These are phyloP conservation scores for Poecilia picta DNA, from an alignment of 2,797 vertebrate species.

Conservation along the genomic window DNA sequence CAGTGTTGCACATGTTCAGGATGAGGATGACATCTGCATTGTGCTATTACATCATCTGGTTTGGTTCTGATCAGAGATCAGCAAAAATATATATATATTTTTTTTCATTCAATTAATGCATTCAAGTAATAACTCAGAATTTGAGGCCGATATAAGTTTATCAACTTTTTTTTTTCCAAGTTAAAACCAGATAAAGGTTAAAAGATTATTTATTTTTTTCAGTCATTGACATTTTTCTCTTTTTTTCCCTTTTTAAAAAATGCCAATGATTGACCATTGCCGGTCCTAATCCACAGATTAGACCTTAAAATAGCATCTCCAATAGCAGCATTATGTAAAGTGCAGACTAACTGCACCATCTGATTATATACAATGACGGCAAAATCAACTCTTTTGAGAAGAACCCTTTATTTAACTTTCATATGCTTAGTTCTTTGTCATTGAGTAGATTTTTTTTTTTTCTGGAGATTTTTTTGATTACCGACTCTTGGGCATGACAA, in stretches of 20 bases:
- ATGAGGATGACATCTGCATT: constrained; percentile 6
- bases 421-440: neutral
- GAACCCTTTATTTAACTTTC: neutral
- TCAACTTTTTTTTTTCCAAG: neutral
- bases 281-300: neutral
- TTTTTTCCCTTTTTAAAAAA: neutral
- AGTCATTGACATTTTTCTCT: neutral
- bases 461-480: constrained; percentile 42
- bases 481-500: constrained; percentile 29
- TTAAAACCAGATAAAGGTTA: neutral
- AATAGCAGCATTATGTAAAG: neutral
- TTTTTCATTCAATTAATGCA: neutral
- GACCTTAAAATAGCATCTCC: neutral
- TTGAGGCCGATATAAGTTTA: neutral
- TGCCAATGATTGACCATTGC: no score
- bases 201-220: neutral
- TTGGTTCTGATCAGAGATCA: neutral
- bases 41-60: neutral
- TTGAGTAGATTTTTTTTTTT: neutral
- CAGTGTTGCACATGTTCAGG: constrained; percentile 9
- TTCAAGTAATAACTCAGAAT: neutral
- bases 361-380: neutral
- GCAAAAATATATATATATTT: neutral
- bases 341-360: neutral
- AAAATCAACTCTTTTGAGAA: neutral